Evolutionary conservation across 2,797 vertebrate species (phyloP).

Genomic region (Pipistrellus pipistrellus): DNA sequence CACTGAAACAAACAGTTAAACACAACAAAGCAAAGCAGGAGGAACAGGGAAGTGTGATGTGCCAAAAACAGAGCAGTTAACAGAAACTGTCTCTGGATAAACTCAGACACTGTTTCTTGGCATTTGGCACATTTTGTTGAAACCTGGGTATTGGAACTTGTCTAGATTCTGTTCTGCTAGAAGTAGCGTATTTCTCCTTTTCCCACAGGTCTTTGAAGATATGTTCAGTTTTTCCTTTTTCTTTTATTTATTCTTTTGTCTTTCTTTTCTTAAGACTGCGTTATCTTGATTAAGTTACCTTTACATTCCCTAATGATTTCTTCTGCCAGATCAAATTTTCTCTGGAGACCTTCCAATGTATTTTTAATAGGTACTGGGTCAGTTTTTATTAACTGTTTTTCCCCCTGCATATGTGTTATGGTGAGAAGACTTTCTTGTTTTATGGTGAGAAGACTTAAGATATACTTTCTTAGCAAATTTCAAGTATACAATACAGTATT

Average conservation of each 20-base stretch:
- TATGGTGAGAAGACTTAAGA: neutral
- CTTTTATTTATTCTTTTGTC: neutral
- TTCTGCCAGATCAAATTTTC: neutral
- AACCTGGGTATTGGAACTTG: neutral
- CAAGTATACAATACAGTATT: neutral
- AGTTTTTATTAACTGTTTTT: neutral
- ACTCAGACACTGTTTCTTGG: neutral
- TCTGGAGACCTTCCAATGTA: neutral
- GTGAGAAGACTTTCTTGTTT: neutral
- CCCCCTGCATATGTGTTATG: neutral
- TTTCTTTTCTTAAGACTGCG: neutral
- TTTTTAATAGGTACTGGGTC: neutral
- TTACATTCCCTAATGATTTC: neutral
- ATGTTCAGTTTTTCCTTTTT: neutral
- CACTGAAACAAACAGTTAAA: neutral
- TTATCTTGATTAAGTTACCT: neutral
- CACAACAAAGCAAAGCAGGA: neutral
- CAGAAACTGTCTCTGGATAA: neutral
- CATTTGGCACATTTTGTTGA: neutral
- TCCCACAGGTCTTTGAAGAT: neutral
- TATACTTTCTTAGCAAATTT: neutral
- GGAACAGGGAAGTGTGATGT: neutral
- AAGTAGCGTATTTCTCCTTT: neutral
- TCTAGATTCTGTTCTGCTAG: neutral
- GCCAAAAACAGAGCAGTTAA: neutral